These are phyloP conservation scores for Drosophila equinoxialis DNA, from an alignment of 1,140 invertebrate genomes.

Conservation along the genomic window DNA sequence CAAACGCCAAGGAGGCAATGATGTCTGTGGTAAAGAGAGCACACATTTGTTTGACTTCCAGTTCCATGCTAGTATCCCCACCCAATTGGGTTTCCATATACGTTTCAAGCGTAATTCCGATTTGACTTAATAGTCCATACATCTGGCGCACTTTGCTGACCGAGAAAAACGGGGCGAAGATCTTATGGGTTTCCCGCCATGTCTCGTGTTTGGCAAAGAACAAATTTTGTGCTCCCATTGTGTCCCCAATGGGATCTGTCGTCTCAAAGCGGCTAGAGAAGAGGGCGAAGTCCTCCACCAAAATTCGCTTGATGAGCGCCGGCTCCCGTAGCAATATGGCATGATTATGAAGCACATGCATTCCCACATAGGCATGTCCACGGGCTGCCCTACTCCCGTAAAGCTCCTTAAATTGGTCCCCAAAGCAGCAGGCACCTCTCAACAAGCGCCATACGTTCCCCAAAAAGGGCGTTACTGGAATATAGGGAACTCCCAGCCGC, in stretches of 20 bases:
- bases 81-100: constrained; percentile 45
- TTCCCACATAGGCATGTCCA: constrained; percentile 72
- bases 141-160: constrained; percentile 66
- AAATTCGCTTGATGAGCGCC: constrained; percentile 84
- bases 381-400: constrained; percentile 39
- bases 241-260: constrained; percentile 55
- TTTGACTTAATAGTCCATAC: constrained; percentile 61
- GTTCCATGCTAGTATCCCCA: constrained; percentile 23
- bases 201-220: constrained; percentile 69
- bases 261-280: constrained; percentile 74
- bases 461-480: constrained; percentile 59
- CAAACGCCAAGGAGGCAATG: constrained; percentile 85
- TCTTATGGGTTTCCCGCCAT: constrained; percentile 72
- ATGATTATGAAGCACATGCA: constrained; percentile 83
- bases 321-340: constrained; percentile 84
- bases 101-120: constrained; percentile 62
- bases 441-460: constrained; percentile 66
- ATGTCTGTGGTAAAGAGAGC: constrained; percentile 84
- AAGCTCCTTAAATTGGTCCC: constrained; percentile 57
- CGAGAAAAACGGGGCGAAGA: constrained; percentile 69
- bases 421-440: constrained; percentile 59
- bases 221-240: constrained; percentile 68
- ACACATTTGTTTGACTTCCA: constrained; percentile 69
- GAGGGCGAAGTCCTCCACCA: constrained; percentile 83
- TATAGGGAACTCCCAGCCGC: constrained; percentile 39